Conservation (phyloP, 2,113 vertebrate genomes). For the Athene noctua region DNA sequence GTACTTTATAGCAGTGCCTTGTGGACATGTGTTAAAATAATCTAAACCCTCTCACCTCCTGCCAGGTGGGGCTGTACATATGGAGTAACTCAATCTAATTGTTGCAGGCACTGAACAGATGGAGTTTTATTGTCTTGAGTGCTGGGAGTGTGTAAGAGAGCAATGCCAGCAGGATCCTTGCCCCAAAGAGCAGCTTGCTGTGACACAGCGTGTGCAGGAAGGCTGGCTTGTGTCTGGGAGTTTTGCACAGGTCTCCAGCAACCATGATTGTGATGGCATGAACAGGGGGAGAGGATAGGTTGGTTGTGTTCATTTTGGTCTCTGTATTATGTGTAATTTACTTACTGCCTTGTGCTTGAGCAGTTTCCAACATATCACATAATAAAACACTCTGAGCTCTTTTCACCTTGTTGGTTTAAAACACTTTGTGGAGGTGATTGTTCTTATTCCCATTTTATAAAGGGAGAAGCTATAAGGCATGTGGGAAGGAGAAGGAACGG, state of each 20-base stretch:
- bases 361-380: background rate
- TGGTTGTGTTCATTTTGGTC: background rate
- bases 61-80: background rate
- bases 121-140: constrained; percentile 46
- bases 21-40: background rate
- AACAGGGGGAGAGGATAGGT: background rate
- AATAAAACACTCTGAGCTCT: background rate
- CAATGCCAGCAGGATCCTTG: constrained; percentile 16
- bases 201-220: background rate
- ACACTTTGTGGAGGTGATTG: background rate
- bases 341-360: background rate
- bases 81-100: background rate
- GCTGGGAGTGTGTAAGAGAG: background rate
- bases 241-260: background rate
- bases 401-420: background rate
- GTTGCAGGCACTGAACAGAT: constrained; percentile 36
- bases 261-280: background rate
- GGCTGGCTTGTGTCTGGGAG: background rate
- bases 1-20: background rate
- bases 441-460: background rate
- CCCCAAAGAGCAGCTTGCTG: constrained; percentile 3
- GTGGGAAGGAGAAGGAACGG: background rate
- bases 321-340: background rate
- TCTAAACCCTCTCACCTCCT: constrained; percentile 1
- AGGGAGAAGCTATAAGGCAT: background rate